Base-by-base conservation (phyloP, 2,888 invertebrate species). In the Cataglyphis cursor region DNA sequence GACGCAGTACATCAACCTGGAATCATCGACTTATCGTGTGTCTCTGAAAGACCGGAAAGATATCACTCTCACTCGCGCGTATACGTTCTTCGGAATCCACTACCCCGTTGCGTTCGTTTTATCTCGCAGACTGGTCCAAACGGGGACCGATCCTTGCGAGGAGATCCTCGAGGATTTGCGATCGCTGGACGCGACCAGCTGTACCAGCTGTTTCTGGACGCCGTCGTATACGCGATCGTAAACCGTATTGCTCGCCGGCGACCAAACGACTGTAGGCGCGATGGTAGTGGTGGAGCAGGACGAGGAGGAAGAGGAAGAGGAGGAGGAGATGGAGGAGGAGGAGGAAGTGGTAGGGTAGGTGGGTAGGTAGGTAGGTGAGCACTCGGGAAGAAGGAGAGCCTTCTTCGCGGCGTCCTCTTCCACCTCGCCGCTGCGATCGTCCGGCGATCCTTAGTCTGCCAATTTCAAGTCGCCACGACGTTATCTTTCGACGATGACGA, bases 191-290 rank as follows among this genome's bases (percentile, higher is more conserved):
- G 64, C 70, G 85, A 87, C 68, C 76, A 76, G 82, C 83, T 85
- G 85, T 88, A 87, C 89, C 90, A 90, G 90, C 90, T 90, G 90
- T 90, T 76, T 87, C 84, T 82, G 87, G 87, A 86, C 86, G 86
- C 86, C 31, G 31, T 35, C 31, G 90, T 88, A 64, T 75, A 88
- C 89, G 90, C 90, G 90, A 87, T 86, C 85, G 85, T 89, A 90
- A 89, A 90, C 90, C 90, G 90, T 90, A 86, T 90, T 89, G 87
- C 88, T 90, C 88, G 89, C 90, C 90, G 90, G 90, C 90, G 88
- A 90, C 88, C 89, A 85, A 90, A 90, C 89, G 90, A 90, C 90
- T 90, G 89, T 90, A 90, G 82, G 88, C 90, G 88, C 87, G 83
- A 82, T 87, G 88, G 88, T 84, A 85, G 88, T 84, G 87, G 90